These are phyloP conservation scores for Agrochola litura DNA, from an alignment of 2,888 invertebrate genomes.

Conservation along the genomic window DNA sequence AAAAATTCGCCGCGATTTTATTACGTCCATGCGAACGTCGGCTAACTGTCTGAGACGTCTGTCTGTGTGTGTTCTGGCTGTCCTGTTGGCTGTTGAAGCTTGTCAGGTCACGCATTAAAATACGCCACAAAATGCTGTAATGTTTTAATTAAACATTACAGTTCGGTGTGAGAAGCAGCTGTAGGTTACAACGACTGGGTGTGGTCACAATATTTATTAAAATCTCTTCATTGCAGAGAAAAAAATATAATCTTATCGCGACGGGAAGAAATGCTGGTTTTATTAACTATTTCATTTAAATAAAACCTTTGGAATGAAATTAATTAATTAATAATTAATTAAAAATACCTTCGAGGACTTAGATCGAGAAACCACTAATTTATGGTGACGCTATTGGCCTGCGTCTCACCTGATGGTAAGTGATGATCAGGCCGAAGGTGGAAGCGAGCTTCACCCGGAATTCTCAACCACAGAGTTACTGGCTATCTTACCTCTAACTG, in stretches of 20 bases:
- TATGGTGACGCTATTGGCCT: background rate
- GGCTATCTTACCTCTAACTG: too few relatives aligned
- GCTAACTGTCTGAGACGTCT: too few relatives aligned
- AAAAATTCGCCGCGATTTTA: too few relatives aligned
- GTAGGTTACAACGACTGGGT: slow-evolving; percentile 70
- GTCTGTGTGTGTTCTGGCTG: background rate
- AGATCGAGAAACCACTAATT: background rate
- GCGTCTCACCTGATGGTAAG: too few relatives aligned
- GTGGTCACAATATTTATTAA: slow-evolving; percentile 85
- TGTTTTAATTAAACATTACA: background rate
- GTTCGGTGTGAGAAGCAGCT: slow-evolving; percentile 71
- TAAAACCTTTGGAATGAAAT: slow-evolving; percentile 14
- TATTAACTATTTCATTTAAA: slow-evolving; percentile 59
- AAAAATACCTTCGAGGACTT: background rate
- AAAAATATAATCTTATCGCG: slow-evolving; percentile 69
- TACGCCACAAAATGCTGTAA: background rate
- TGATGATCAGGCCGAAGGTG: too few relatives aligned
- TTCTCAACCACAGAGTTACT: too few relatives aligned
- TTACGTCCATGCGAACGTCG: too few relatives aligned
- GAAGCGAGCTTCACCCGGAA: too few relatives aligned
- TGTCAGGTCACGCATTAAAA: background rate
- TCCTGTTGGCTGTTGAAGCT: background rate
- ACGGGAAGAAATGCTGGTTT: slow-evolving; percentile 59
- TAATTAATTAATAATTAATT: slow-evolving; percentile 2
- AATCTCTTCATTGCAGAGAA: slow-evolving; percentile 84